Percentiles rank a stretch among this genome's conserved stretches.
phyloP scores from a whole-genome alignment of 2,113 vertebrate genomes.

The Hydropotes inermis region DNA sequence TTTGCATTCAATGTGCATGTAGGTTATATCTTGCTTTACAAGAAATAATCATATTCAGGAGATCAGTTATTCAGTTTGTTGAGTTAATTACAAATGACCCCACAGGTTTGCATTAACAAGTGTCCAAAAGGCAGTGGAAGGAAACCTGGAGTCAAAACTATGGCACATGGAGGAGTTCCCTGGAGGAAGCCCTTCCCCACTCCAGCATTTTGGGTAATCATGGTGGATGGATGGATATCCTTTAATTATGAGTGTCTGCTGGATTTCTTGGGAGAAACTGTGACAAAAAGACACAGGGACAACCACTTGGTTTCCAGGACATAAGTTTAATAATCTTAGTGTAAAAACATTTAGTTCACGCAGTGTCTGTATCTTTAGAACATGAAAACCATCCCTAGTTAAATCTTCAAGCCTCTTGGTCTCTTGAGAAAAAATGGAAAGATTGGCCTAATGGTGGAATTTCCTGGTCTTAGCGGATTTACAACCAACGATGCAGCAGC shows the following conservation, averaged over 20 bases:
- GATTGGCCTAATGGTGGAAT: slow-evolving; percentile 37
- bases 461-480: slow-evolving; percentile 62
- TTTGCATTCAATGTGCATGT: not conserved
- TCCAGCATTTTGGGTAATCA: not conserved
- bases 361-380: not conserved
- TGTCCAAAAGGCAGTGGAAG: not conserved
- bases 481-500: slow-evolving; percentile 7
- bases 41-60: not conserved
- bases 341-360: not conserved
- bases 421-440: slow-evolving; percentile 21
- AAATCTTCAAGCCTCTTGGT: not conserved
- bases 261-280: not conserved
- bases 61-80: not conserved
- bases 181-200: not conserved
- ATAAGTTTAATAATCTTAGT: not conserved
- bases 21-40: not conserved
- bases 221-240: not conserved
- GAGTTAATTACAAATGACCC: not conserved
- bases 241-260: not conserved
- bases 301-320: not conserved
- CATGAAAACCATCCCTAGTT: not conserved
- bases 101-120: not conserved
- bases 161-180: not conserved
- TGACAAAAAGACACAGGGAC: not conserved
- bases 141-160: not conserved